Conservation (phyloP, 2,888 invertebrate species). For the Rotaria socialis region DNA sequence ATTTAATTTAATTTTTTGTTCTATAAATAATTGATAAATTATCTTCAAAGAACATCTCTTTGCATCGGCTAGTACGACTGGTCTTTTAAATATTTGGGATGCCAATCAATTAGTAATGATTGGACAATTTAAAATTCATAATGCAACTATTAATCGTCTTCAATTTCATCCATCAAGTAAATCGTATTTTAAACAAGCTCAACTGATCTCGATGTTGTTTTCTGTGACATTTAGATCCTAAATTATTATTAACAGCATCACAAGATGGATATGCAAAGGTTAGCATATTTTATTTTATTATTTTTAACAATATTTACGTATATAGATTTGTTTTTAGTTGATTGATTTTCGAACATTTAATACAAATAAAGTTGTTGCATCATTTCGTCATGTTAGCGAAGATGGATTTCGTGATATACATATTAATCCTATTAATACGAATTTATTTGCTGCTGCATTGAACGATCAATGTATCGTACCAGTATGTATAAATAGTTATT, state of each 20-base stretch:
- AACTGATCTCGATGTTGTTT: not conserved
- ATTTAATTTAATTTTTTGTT: not conserved
- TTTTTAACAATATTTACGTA: not conserved
- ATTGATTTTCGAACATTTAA: constrained; percentile 12
- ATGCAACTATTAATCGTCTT: not conserved
- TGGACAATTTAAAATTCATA: not conserved
- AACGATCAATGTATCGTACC: not conserved
- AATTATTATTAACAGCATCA: constrained; percentile 33
- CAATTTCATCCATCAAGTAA: constrained; percentile 32
- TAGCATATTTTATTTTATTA: not conserved
- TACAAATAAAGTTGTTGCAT: not conserved
- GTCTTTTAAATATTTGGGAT: constrained; percentile 31
- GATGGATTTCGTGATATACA: constrained; percentile 20
- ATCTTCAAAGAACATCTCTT: not conserved
- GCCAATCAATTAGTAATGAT: not conserved
- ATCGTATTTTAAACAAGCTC: not conserved
- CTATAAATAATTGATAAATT: not conserved
- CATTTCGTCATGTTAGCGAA: constrained; percentile 19
- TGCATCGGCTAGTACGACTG: constrained; percentile 16
- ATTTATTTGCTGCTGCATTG: constrained; percentile 19
- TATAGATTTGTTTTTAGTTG: not conserved
- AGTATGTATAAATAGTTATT: not conserved
- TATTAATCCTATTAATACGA: not conserved
- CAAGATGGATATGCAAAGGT: constrained; percentile 35
- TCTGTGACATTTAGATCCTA: not conserved